Conservation (phyloP, 2,888 invertebrate genomes). For the Blomia tropicalis region DNA sequence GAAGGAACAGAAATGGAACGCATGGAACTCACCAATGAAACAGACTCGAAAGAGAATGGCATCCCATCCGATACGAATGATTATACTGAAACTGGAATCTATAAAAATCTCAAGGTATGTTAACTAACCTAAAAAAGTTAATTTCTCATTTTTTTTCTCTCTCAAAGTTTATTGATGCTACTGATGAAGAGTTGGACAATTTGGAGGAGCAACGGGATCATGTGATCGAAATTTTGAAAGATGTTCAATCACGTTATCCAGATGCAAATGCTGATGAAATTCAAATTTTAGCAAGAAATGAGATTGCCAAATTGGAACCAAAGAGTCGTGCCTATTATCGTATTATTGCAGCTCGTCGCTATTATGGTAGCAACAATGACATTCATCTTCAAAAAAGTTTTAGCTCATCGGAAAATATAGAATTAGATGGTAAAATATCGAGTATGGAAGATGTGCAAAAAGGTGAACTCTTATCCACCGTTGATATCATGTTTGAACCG, state of each 20-base stretch:
- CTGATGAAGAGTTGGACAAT: conserved; percentile 44
- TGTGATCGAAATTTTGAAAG: conserved; percentile 74
- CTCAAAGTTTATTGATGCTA: conserved; percentile 42
- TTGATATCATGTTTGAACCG: conserved; percentile 76
- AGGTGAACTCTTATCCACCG: conserved; percentile 34
- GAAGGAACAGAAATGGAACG: conserved; percentile 47
- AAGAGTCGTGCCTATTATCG: conserved; percentile 84
- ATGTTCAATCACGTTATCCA: conserved; percentile 76
- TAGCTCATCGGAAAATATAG: neutral
- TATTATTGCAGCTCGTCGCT: conserved; percentile 44
- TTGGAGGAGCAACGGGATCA: conserved; percentile 83
- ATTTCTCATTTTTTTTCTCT: conserved; percentile 5
- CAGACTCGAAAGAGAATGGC: neutral
- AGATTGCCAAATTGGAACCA: conserved; percentile 73
- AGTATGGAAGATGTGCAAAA: neutral
- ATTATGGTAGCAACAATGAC: conserved; percentile 85
- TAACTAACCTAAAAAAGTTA: conserved; percentile 36
- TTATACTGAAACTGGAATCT: conserved; percentile 38
- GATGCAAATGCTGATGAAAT: conserved; percentile 74
- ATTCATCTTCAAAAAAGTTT: conserved; percentile 38
- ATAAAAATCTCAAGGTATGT: conserved; percentile 40
- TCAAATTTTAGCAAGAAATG: conserved; percentile 77
- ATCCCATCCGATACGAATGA: neutral
- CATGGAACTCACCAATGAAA: conserved; percentile 25
- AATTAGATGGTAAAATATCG: neutral